Evolutionary conservation across 2,797 vertebrate species (phyloP), one percentile per base, ranked within the genome.

Genomic region (Pseudochirops corinnae): DNA sequence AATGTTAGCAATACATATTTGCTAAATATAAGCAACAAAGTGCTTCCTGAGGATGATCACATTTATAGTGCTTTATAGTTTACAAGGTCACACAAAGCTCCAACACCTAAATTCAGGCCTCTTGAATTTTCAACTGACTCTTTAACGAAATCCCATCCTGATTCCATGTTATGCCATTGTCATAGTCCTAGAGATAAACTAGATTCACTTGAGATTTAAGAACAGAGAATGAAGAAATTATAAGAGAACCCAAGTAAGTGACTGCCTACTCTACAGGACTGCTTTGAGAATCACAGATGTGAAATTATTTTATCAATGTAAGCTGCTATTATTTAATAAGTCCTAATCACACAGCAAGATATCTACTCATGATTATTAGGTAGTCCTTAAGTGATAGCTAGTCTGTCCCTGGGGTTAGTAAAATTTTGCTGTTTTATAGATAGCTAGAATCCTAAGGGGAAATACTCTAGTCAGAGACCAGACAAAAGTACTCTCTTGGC

Each of bases 11-110:
- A 95, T 57, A 97, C 94, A 91, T 94, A 96, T 96, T 95, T 95
- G 56, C 90, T 93, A 96, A 95, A 87, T 93, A 82, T 94, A 97
- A 94, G n/a, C 95, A 97, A 97, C 91, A 55, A 97, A 93, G 56
- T 94, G 62, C 60, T 97, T 97, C 92, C 94, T 95, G 55, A 94
- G 9, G 39, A 87, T 87, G 21, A 10, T 87, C 39, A 46, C 74
- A 87, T 87, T 87, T 87, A 87, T 11, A 87, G 21, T 87, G 9
- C 74, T 46, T 82, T 26, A 82, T 0, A 82, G 7, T 46, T 21
- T 82, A 46, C 21, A 46, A 82, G 39, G 74, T 82, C 39, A 82
- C 39, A 82, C 9, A 46, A 9, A 46, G n/a, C 74, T 87, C 74
- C 7, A 46, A 21, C 39, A 50, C 74, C 9, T 82, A 6, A 82